Evolutionary conservation across 2,113 vertebrate species (phyloP), one percentile per base, ranked within the genome.

Genomic region (Corythornis madagascariensis): DNA sequence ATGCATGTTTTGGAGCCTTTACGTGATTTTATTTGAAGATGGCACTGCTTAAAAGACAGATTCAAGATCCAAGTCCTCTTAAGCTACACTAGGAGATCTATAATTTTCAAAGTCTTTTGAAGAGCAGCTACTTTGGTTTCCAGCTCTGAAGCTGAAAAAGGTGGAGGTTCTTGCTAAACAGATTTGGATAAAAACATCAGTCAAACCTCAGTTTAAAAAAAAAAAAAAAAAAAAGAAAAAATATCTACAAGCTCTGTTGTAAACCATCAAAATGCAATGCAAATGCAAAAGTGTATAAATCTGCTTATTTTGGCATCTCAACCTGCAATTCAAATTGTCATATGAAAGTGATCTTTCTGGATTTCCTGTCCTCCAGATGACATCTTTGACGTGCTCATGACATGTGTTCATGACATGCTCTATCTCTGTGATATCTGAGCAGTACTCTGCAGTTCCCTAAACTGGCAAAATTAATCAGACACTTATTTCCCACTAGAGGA

Each of bases 241-340:
- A 33, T 57, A 89, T 48, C 50, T n/a, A 78, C 61, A 89, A 45
- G 16, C 12, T 72, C 50, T 55, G 14, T 38, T 76, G 22, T 42
- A 82, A 92, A 42, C 16, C 45, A 89, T 75, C 35, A 81, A 93
- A 94, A 89, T 55, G 52, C 13, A 80, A 83, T 73, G 82, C 38
- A 92, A 92, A 94, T 83, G 56, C 31, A 64, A n/a, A 89, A 90
- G 52, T 87, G 53, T 71, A 81, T 94, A 64, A 88, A 88, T 70
- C 76, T 82, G 78, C 50, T 73, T 86, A 69, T 88, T 84, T 87
- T 84, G 78, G 42, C 77, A 76, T 70, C 50, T 79, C 42, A 86
- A 70, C 15, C 66, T 73, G 31, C 42, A 86, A 90, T 69, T 85
- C 53, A 88, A 67, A 33, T 83, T 74, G 55, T 75, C 50, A 61